Base-by-base conservation (phyloP, 2,888 invertebrate genomes). In the Petrolisthes cinctipes region DNA sequence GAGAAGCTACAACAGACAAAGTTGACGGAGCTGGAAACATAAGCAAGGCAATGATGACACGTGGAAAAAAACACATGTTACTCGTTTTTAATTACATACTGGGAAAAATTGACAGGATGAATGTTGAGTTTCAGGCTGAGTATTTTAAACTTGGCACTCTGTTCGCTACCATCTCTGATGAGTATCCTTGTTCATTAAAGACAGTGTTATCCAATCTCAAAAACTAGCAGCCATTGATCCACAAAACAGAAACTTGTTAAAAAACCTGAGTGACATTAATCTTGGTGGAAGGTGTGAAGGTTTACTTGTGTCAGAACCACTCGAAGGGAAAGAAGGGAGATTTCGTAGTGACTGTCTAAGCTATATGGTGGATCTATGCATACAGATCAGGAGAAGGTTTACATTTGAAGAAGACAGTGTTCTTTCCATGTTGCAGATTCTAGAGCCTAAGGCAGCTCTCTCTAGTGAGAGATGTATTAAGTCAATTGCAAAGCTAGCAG, bases 1-100 rank as follows among this genome's bases (percentile, higher is more conserved):
- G 20, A 56, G 56, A 79, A 56, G 54, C 54, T 56, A n/a, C 4
- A 20, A 56, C 79, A 56, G 79, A 79, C 23, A 20, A 56, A 37
- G 71, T 71, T 71, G 79, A 79, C 56, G 79, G 56, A n/a, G 79
- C 79, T 56, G 17, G 56, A 7, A 17, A 79, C n/a, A 79, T 79
- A 56, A 56, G 56, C 11, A 79, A 79, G 56, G 56, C 79, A 17
- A 79, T 79, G 79, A 5, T 20, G n/a, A 79, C 4, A 4, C 17
- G n/a, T 17, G 79, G 79, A 3, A 79, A 56, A 56, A 79, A 56
- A 56, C 79, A 79, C 79, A 82, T 82, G 82, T 68, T 82, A 5
- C 37, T 82, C 6, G 61, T 81, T n/a, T 23, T 81, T 1, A 56
- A 81, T 2, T 81, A 56, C 23, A 37, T 79, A 0, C 57, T n/a